These are phyloP conservation scores for Poecile atricapillus DNA, from an alignment of 2,113 vertebrate species.

Conservation along the genomic window DNA sequence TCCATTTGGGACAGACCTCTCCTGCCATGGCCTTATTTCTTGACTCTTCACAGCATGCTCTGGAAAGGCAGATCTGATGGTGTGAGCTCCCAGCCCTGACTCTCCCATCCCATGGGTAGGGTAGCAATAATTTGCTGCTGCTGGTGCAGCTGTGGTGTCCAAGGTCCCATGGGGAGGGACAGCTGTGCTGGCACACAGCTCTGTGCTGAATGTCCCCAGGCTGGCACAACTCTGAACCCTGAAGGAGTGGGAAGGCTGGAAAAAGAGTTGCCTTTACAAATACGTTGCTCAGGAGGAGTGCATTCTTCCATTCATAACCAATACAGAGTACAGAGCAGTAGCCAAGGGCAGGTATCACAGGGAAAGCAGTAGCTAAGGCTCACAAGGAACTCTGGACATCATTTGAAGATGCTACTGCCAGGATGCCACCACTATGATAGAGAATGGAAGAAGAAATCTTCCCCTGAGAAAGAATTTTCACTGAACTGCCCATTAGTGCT, in stretches of 20 bases:
- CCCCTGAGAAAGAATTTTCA: background rate
- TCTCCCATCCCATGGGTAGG: background rate
- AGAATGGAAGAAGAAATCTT: background rate
- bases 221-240: background rate
- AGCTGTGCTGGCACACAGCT: background rate
- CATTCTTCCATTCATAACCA: background rate
- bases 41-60: background rate
- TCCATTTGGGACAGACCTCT: background rate
- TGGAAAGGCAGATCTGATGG: background rate
- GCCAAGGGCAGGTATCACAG: background rate
- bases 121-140: background rate
- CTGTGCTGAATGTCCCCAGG: background rate
- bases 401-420: background rate
- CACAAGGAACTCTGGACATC: background rate
- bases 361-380: background rate
- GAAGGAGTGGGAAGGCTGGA: background rate
- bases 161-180: background rate
- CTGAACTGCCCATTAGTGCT: background rate
- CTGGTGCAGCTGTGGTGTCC: background rate
- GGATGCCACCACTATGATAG: background rate
- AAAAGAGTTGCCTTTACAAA: background rate
- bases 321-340: background rate
- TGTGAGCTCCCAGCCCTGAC: background rate
- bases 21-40: background rate
- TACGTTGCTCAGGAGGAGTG: background rate